Conservation (phyloP, 2,113 vertebrate genomes). For the Eulemur rufifrons region DNA sequence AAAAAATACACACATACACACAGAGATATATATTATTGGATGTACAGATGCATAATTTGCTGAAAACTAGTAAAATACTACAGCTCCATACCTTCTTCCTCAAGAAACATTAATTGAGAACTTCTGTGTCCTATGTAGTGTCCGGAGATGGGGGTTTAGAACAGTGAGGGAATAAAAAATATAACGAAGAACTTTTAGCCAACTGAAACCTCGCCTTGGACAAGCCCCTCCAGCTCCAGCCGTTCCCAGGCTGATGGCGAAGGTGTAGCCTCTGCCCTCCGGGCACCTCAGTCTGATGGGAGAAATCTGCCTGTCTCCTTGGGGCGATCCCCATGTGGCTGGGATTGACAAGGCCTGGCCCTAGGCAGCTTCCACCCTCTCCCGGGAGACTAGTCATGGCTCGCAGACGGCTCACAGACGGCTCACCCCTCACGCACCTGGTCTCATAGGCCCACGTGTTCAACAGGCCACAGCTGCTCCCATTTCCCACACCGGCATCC, state of each 20-base stretch:
- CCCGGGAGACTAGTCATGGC: not conserved
- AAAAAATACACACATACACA: too few species aligned
- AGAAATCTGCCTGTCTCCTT: not conserved
- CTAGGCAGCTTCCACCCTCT: not conserved
- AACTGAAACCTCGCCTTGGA: not conserved
- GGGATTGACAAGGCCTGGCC: not conserved
- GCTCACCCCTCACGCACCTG: not conserved
- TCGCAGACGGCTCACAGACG: not conserved
- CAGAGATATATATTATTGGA: not conserved
- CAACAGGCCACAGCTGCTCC: not conserved
- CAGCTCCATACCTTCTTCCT: not conserved
- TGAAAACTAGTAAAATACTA: slow-evolving; percentile 38
- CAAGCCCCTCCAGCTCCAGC: not conserved
- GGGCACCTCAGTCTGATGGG: not conserved
- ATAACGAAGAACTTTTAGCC: not conserved
- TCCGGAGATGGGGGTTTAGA: not conserved
- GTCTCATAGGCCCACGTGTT: not conserved
- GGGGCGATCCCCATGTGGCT: not conserved
- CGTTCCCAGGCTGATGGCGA: not conserved
- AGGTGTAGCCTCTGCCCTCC: not conserved
- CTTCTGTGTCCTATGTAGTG: not conserved
- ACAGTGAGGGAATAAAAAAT: not conserved
- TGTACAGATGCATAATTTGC: not conserved
- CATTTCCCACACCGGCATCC: not conserved
- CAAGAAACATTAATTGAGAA: not conserved